phyloP scores from a whole-genome alignment of 1,140 invertebrate genomes.

The Drosophila erecta region DNA sequence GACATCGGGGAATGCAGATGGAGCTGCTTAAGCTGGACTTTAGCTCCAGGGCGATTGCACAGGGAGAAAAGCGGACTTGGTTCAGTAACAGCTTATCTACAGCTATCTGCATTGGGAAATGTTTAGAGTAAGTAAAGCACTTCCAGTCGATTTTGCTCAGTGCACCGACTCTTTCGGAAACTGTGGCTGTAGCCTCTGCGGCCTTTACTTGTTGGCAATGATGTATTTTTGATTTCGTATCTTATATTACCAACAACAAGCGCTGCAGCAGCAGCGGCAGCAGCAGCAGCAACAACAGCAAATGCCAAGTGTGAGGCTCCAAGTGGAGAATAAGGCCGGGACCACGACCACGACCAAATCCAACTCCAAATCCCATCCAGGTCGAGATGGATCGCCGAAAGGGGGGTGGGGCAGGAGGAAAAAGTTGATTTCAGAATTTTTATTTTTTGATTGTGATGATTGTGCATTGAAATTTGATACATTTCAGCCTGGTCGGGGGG shows the following conservation, averaged over 20 bases:
- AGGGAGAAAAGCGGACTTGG: neutral
- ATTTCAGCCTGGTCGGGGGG: conserved; percentile 56
- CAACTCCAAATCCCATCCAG: conserved; percentile 14
- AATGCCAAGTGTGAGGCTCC: conserved; percentile 66
- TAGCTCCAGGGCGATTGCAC: conserved; percentile 18
- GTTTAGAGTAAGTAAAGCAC: too few species aligned
- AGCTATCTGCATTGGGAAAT: too few species aligned
- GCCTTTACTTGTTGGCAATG: conserved; percentile 77
- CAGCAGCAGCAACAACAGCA: conserved; percentile 13
- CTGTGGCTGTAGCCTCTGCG: conserved; percentile 40
- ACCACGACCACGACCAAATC: conserved; percentile 23
- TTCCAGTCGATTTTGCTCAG: neutral
- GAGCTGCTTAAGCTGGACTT: conserved; percentile 51
- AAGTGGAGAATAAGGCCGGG: conserved; percentile 33
- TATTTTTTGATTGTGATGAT: conserved; percentile 83
- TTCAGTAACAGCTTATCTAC: too few species aligned
- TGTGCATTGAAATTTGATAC: conserved; percentile 83
- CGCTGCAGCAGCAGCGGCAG: conserved; percentile 34
- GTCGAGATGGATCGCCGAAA: conserved; percentile 1
- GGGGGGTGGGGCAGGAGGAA: neutral
- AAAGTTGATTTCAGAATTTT: conserved; percentile 82
- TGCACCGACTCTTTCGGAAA: conserved; percentile 16
- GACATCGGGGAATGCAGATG: conserved; percentile 50
- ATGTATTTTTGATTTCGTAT: conserved; percentile 84
- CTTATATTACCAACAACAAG: conserved; percentile 82